These are phyloP conservation scores for Varanus salvator DNA, from an alignment of 2,113 vertebrate species.

Conservation along the genomic window DNA sequence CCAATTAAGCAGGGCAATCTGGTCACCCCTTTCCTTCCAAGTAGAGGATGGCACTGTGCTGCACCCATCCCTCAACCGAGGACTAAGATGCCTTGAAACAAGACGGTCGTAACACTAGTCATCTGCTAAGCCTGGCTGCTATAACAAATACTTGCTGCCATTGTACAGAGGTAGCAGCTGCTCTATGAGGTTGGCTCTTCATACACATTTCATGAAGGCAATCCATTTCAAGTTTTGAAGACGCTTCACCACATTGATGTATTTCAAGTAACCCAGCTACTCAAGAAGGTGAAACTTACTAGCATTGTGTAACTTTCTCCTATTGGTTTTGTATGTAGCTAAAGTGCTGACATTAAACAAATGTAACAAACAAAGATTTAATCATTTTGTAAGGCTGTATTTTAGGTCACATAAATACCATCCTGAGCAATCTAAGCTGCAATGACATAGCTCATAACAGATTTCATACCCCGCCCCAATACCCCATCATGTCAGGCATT, in stretches of 20 bases:
- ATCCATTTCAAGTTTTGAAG: slow-evolving; percentile 11
- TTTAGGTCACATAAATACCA: slow-evolving; percentile 29
- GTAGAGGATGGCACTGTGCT: not conserved
- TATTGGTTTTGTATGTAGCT: slow-evolving; percentile 35
- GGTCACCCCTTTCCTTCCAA: not conserved
- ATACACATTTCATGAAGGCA: not conserved
- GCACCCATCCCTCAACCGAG: not conserved
- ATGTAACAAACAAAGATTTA: slow-evolving; percentile 32
- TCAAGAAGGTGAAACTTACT: not conserved
- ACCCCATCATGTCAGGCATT: not conserved
- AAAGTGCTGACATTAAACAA: slow-evolving; percentile 28
- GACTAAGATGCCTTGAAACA: not conserved
- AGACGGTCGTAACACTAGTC: too few relatives aligned
- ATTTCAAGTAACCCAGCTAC: slow-evolving; percentile 38
- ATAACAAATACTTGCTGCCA: not conserved
- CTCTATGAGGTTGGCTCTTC: not conserved
- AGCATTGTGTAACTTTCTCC: not conserved
- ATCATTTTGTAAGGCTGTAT: slow-evolving; percentile 23
- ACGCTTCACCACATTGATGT: not conserved
- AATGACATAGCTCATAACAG: slow-evolving; percentile 4
- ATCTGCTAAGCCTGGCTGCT: not conserved
- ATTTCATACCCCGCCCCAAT: slow-evolving; percentile 9
- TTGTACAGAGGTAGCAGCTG: not conserved
- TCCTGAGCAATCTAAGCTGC: slow-evolving; percentile 29
- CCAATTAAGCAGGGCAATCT: not conserved